Evolutionary conservation across 2,888 invertebrate genomes (phyloP), one percentile per base, ranked within the genome.

Genomic region (Crematogaster levior): DNA sequence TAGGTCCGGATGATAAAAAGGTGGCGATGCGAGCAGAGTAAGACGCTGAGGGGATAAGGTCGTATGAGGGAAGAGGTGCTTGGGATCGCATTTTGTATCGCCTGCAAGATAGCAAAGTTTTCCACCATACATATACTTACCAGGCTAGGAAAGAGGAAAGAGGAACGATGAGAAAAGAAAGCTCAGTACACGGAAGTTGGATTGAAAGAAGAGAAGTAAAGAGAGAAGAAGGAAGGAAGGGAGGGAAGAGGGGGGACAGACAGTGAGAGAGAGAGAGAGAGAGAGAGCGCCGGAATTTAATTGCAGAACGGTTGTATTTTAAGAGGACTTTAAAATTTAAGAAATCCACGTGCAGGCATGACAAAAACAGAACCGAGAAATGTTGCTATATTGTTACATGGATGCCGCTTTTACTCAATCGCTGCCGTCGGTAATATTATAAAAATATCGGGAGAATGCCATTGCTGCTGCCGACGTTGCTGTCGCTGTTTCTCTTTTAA

Each of bases 1-100:
- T 65, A 81, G 83, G 68, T 84, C 73, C 68, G 86, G 75, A 60
- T 84, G 84, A 88, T 74, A 85, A 68, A 68, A 77, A 87, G 85
- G 85, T 87, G 81, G 81, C 79, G 83, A 27, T 48, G 65, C 56
- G 21, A 15, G 56, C 51, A 34, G 30, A 46, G 46, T 12, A 46
- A 46, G 63, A 48, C 15, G 37, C 21, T 9, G 46, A 77, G 65
- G n/a, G 51, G 65, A 63, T 56, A 37, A 66, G 46, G 80, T 58
- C 66, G 51, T 56, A 40, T 65, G 82, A 84, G 73, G 74, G 46
- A 77, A 83, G 79, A 73, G 75, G 21, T 84, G 74, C 75, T 58
- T 30, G 83, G 74, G 81, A 85, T 83, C 85, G 68, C 56, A 84
- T 89, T 85, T 85, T 85, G 82, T 84, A 84, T 87, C 81, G 83